A percentile compares a stretch with the other conserved stretches of the same genome.
Evolutionary conservation across 2,888 invertebrate species (phyloP).

Genomic region (Agrotis segetum): DNA sequence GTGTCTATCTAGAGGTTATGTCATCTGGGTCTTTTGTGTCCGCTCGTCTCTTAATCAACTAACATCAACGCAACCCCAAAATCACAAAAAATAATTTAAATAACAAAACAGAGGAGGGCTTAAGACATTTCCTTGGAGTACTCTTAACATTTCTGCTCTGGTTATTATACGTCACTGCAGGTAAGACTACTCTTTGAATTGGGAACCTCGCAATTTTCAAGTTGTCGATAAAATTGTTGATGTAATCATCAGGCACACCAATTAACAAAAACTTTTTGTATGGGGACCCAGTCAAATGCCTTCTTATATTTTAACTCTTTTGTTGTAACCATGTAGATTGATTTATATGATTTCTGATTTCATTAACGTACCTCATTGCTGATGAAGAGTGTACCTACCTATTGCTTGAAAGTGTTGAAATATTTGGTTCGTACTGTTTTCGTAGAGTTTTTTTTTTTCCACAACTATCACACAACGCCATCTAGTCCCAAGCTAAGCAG

Average conservation of each 20-base stretch:
- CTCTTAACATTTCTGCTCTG: background rate
- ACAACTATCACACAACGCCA: no score
- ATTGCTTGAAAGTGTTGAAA: background rate
- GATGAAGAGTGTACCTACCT: background rate
- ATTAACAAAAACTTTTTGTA: constrained; percentile 1
- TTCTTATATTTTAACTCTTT: background rate
- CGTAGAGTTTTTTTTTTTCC: no score
- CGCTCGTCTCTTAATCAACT: background rate
- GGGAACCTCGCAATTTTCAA: background rate
- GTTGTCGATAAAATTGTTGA: background rate
- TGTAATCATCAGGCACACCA: background rate
- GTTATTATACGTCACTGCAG: background rate
- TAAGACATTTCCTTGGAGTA: constrained; percentile 11
- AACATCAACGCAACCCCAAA: background rate
- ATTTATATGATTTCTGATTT: constrained; percentile 1
- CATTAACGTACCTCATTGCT: background rate
- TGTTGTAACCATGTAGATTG: background rate
- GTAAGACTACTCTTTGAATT: background rate
- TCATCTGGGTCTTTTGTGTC: background rate
- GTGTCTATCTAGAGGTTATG: background rate
- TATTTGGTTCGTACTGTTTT: background rate
- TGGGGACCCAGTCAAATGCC: constrained; percentile 20
- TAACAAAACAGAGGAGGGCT: background rate
- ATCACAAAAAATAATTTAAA: background rate
- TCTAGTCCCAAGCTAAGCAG: no score